Percentiles rank a stretch among this genome's conserved stretches.
phyloP scores from a whole-genome alignment of 2,113 vertebrate genomes.

The Lagopus muta region DNA sequence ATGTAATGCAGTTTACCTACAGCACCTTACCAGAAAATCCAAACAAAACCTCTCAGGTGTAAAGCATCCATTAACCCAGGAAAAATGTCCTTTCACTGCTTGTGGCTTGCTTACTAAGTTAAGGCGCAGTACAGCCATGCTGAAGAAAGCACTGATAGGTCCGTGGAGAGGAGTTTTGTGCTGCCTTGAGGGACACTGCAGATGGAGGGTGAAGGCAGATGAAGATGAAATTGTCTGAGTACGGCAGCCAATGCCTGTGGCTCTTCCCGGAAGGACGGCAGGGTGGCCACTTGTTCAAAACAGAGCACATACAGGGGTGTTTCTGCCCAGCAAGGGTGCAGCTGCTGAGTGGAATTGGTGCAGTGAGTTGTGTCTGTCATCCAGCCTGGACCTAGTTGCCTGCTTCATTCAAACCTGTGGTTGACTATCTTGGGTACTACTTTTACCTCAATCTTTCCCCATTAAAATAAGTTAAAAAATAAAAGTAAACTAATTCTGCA shows the following conservation, averaged over 20 bases:
- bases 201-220: neutral
- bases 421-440: neutral
- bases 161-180: neutral
- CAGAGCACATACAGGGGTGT: neutral
- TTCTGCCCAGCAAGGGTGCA: neutral
- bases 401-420: neutral
- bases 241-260: neutral
- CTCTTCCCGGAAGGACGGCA: neutral
- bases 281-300: neutral
- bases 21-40: neutral
- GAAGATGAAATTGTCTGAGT: neutral
- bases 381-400: neutral
- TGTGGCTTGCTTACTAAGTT: neutral
- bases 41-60: neutral
- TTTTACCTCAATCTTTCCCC: neutral
- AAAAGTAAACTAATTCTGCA: neutral
- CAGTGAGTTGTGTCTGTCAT: neutral
- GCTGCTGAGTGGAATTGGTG: neutral
- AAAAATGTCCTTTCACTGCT: conserved; percentile 9
- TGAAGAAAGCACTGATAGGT: neutral
- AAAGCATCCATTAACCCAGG: conserved; percentile 9
- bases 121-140: neutral
- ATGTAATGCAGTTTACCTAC: rapidly evolving
- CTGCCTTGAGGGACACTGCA: neutral
- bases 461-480: neutral